phyloP scores from a whole-genome alignment of 1,140 invertebrate genomes.

The Aphidius ervi region DNA sequence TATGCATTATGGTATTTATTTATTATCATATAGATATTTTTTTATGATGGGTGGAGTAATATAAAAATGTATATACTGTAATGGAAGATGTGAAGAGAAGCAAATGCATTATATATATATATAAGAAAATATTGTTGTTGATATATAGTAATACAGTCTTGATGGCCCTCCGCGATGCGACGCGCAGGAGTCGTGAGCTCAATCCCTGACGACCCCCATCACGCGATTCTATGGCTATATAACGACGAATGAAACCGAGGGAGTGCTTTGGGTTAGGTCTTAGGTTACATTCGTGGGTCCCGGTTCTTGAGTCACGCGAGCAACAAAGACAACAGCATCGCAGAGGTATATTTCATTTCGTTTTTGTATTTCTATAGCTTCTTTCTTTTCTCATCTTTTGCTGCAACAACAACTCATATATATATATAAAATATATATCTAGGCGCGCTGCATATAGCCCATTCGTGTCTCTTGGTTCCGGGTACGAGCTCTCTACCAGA shows the following conservation, averaged over 20 bases:
- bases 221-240: conserved; percentile 17
- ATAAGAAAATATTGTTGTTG: too few relatives aligned
- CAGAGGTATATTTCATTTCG: conserved; percentile 13
- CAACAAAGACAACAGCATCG: conserved; percentile 22
- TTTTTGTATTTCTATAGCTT: conserved; percentile 15
- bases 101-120: too few relatives aligned
- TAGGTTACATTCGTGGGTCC: conserved; percentile 28
- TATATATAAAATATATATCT: too few relatives aligned
- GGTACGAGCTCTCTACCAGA: conserved; percentile 18
- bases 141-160: too few relatives aligned
- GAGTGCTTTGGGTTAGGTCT: conserved; percentile 20
- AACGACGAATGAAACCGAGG: conserved; percentile 4
- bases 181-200: conserved; percentile 25
- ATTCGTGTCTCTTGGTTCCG: conserved; percentile 17
- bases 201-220: conserved; percentile 25
- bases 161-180: conserved; percentile 20
- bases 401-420: conserved; percentile 2
- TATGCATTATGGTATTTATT: too few relatives aligned
- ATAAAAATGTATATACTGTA: too few relatives aligned
- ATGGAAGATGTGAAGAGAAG: too few relatives aligned
- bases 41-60: too few relatives aligned
- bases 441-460: neutral
- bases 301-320: conserved; percentile 29
- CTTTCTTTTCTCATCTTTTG: conserved; percentile 3
- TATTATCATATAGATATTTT: too few relatives aligned